Base-by-base conservation (phyloP, 1,140 invertebrate genomes). In the Sinella curviseta region DNA sequence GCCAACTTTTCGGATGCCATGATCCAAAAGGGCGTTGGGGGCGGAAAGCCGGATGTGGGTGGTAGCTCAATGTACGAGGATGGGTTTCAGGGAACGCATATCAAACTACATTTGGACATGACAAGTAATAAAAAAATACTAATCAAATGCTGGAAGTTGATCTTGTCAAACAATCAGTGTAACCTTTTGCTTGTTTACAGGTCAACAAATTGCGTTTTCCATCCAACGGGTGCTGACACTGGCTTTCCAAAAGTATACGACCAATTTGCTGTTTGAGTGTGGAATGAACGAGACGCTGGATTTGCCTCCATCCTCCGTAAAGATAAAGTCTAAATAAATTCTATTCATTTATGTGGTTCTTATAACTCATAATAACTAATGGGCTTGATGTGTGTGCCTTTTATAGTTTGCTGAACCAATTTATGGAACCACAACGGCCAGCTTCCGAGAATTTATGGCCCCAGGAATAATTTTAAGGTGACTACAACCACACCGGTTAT, bases 391-490 rank as follows among this genome's bases (percentile, higher is more conserved):
- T n/a, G n/a, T n/a, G n/a, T n/a, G n/a, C n/a, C 3, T 34, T 8
- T 74, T 31, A 16, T 87, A 94, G 89, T 93, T 95, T 84, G 88
- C 91, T 83, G 90, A 94, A 17, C 94, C 95, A 3, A 92, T 98
- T 83, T 98, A 97, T 87, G 96, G 96, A 74, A 91, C 92, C 31
- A 91, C 90, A 83, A 90, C 94, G 83, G 94, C 95, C 28, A 95
- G 94, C 78, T 97, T 97, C 85, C 97, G 95, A 1, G 94, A 97
- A 87, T 98, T 98, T 87, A 96, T 97, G 81, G 95, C 96, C 34
- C 96, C 96, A 48, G 96, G 96, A 83, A 93, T 98, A 77, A 96
- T 97, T 85, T 88, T 97, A 81, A 97, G 94, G 94, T 96, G 87
- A 92, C 91, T 88, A 75, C 60, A n/a, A n/a, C n/a, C n/a, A n/a